Base-by-base conservation (phyloP, 2,113 vertebrate species). In the Periophthalmodon schlosseri region DNA sequence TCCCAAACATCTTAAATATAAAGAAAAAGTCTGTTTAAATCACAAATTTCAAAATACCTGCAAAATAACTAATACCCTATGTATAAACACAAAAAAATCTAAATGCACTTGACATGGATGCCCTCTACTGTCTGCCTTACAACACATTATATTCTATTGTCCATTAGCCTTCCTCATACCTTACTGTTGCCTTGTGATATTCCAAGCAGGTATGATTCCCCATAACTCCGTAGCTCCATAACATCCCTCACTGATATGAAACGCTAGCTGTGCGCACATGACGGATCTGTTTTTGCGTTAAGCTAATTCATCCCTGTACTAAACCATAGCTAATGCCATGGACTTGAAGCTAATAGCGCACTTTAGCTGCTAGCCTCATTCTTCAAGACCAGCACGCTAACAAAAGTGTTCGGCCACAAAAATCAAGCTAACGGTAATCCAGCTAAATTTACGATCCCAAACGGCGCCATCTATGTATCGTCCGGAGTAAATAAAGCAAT, bases 401-500 rank as follows among this genome's bases (percentile, higher is more conserved):
- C 67, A 76, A 73, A 82, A 78, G 71, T 76, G 81, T 83, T 78
- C 71, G 82, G 63, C 77, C 61, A 72, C 78, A 87, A 76, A 87
- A 87, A 88, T 71, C 75, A 84, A 73, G 78, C 77, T 66, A 83
- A 86, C 76, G 82, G 79, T 87, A 88, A 92, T 87, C 84, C 84
- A 71, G 80, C 68, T 79, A 79, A 87, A 91, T 91, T 89, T 89
- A 91, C 84, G 88, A 87, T 78, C 87, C 69, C 74, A 72, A 72
- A 61, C 0, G 64, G 76, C 86, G 70, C 81, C 88, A 88, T 91
- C 76, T 85, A 83, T 87, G 89, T 87, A 89, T 88, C 78, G 80
- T 83, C 85, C 77, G 73, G 79, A 85, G 88, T 90, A 91, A 90
- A 90, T 92, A 91, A 91, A 89, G 86, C 88, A 86, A 87, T 91